Percentiles rank a stretch among this genome's conserved stretches.
Conservation (phyloP, 2,797 vertebrate species). For the Pangasius macronema region DNA sequence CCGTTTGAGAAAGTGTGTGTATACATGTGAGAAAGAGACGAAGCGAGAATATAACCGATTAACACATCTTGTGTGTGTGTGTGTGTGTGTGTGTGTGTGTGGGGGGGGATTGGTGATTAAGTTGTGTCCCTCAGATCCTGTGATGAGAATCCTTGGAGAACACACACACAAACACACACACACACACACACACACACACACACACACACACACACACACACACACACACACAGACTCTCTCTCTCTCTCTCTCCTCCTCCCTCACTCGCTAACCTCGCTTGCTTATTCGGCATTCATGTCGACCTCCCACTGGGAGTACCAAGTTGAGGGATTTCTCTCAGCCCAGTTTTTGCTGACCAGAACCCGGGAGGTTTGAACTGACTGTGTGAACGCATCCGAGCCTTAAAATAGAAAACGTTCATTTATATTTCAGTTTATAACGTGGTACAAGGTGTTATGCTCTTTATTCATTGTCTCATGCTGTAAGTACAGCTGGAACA, state of each 20-base stretch:
- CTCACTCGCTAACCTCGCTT: background rate
- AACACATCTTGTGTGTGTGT: slow-evolving; percentile 11
- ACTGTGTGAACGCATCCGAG: background rate
- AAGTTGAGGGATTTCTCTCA: slow-evolving; percentile 1
- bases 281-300: background rate
- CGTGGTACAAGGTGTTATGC: background rate
- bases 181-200: background rate
- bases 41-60: background rate
- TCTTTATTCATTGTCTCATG: background rate
- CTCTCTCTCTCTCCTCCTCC: too few species aligned
- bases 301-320: background rate
- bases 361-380: background rate
- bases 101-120: too few species aligned
- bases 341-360: background rate
- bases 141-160: background rate
- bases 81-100: background rate
- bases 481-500: background rate
- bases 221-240: too few species aligned
- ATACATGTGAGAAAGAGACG: background rate
- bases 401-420: background rate
- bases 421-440: background rate
- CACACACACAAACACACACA: background rate
- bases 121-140: slow-evolving; percentile 5
- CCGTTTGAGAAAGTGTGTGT: background rate
- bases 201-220: too few species aligned